Base-by-base conservation (phyloP, 1,140 invertebrate genomes). In the Trichoplusia ni region DNA sequence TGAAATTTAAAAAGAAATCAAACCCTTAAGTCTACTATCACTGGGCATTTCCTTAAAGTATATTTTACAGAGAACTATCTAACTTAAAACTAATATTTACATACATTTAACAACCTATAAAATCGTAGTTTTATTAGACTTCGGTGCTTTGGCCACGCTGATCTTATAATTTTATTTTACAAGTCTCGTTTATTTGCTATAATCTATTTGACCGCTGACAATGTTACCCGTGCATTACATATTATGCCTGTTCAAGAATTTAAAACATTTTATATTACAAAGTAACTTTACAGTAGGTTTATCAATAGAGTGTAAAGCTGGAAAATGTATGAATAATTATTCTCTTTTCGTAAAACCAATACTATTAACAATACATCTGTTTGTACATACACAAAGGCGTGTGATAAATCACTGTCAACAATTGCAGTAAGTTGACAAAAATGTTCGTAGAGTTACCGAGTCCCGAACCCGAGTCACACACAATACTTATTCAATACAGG, bases 11-110 rank as follows among this genome's bases (percentile, higher is more conserved):
- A 84, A 77, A 74, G 76, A 71, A 80, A 79, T 81, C 71, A 79
- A 86, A 83, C 73, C 61, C 86, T 88, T 90, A 90, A 64, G 53
- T 62, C 87, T 90, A 90, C 75, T 90, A 90, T 90, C 87, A 90
- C 87, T 88, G 79, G 84, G 83, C 79, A 83, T 85, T 79, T 82
- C 64, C 76, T 81, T 81, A 82, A 78, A 67, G 73, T 85, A 82
- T 67, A 47, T 83, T 84, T 71, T 85, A 89, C 74, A 81, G 65
- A 29, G 29, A 58, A 69, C 58, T 65, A 73, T 53, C 67, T 79
- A 78, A 63, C 69, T 78, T 81, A 75, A 68, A 53, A 64, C 35
- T 73, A 70, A 68, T 71, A 80, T 82, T 75, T 84, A 90, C 81
- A 86, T 68, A 71, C 76, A 77, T 73, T 79, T 78, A 85, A 86